Evolutionary conservation across 2,797 vertebrate species (phyloP).

Genomic region (Lophotriccus pileatus): DNA sequence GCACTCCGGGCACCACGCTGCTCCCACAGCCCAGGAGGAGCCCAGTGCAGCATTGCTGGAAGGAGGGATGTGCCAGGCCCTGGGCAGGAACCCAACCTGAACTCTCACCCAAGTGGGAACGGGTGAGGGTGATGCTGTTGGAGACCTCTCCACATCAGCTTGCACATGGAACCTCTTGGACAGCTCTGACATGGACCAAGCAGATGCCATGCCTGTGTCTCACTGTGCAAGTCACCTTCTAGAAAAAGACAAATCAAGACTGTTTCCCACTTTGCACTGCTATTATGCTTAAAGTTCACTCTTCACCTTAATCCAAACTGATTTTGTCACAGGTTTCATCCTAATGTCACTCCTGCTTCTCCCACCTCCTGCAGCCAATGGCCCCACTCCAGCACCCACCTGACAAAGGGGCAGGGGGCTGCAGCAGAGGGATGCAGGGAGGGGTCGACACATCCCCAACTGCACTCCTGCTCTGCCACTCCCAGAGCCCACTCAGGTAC

Average conservation of each 20-base stretch:
- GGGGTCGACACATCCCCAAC: neutral
- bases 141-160: neutral
- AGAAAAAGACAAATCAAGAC: neutral
- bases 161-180: neutral
- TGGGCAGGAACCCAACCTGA: neutral
- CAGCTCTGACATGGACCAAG: neutral
- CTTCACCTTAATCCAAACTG: neutral
- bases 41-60: neutral
- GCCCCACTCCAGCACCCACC: neutral
- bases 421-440: neutral
- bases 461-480: neutral
- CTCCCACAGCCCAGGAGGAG: neutral
- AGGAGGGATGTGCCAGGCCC: neutral
- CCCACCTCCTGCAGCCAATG: neutral
- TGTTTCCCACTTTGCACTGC: neutral
- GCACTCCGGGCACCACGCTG: neutral
- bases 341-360: rapidly evolving
- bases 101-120: neutral
- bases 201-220: neutral
- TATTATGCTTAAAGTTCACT: neutral
- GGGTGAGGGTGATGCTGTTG: neutral
- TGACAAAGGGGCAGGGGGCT: neutral
- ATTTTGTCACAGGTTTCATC: neutral
- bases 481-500: neutral
- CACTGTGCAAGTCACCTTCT: too few species aligned